Evolutionary conservation across 1,140 invertebrate species (phyloP), one percentile per base, ranked within the genome.

Genomic region (Drusus annulatus): DNA sequence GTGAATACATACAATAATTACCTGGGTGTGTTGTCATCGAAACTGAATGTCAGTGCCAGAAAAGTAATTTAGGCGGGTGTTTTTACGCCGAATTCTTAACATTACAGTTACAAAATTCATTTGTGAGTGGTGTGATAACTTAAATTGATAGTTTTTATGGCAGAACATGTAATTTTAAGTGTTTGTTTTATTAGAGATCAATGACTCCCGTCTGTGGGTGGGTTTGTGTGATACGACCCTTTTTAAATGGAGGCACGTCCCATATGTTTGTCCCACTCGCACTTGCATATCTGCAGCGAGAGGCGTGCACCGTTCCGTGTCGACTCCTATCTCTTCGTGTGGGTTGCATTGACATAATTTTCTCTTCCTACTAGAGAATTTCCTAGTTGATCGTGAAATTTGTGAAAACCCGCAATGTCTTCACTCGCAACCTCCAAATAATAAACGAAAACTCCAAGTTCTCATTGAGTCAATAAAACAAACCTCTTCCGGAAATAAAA

Each of bases 1-100:
- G 52, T 75, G 71, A 45, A 75, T 4, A 69, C 31, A 13, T 16
- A 50, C 25, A 25, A 56, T 74, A 75, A 75, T 75, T 75, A 79
- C 54, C 76, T 79, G 77, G 77, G 77, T 79, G 77, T 79, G 77
- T 79, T 79, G 77, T 79, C 77, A 79, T 58, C 68, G 71, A 25
- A 79, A 36, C 52, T 58, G 65, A 58, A 73, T 58, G 77, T 79
- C 77, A 79, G 51, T 71, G 51, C 36, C 36, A 45, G 13, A 65
- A 78, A 25, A 58, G 52, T 45, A 16, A 54, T 50, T 63, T 36
- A 17, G 23, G 19, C 71, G 51, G 23, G 5, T 75, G 52, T 75
- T 58, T 52, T 17, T 71, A 21, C 71, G 71, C 21, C 25, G 52
- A 19, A 31, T 28, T 31, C 51, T 52, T 2, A n/a, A 36, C 15